Evolutionary conservation across 1,140 invertebrate species (phyloP).

Genomic region (Galleria mellonella): DNA sequence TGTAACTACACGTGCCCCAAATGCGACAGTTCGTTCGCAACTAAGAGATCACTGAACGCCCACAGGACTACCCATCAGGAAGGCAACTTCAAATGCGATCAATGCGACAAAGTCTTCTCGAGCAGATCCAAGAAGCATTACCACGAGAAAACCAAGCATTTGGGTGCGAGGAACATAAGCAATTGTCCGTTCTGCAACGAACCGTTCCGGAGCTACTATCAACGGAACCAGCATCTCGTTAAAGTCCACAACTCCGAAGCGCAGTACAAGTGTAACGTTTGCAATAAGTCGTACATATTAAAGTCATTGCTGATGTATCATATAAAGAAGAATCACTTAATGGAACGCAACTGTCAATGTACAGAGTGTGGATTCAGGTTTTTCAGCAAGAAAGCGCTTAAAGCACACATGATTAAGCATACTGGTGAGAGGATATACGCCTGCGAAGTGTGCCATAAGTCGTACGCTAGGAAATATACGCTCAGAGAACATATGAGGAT

Average conservation of each 20-base stretch:
- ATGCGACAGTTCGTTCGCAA: conserved; percentile 43
- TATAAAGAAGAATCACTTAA: conserved; percentile 56
- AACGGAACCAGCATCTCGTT: conserved; percentile 51
- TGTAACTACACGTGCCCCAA: conserved; percentile 44
- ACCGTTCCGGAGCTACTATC: conserved; percentile 50
- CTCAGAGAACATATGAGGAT: conserved; percentile 75
- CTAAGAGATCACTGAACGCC: conserved; percentile 40
- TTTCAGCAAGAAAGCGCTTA: conserved; percentile 73
- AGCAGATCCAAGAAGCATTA: conserved; percentile 46
- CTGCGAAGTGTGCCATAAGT: conserved; percentile 78
- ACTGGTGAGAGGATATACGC: conserved; percentile 83
- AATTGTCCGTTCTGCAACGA: conserved; percentile 51
- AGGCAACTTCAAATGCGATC: conserved; percentile 53
- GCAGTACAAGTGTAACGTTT: conserved; percentile 59
- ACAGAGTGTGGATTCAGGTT: conserved; percentile 66
- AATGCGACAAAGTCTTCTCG: conserved; percentile 50
- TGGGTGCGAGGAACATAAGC: conserved; percentile 41
- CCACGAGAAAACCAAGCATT: conserved; percentile 49
- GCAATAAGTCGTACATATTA: conserved; percentile 41
- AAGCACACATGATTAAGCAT: conserved; percentile 72
- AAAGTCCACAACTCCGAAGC: conserved; percentile 54
- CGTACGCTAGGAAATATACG: conserved; percentile 74
- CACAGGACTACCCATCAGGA: conserved; percentile 42
- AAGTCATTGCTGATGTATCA: conserved; percentile 51
- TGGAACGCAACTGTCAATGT: conserved; percentile 62